These are phyloP conservation scores for Laspeyria flexula DNA, from an alignment of 2,888 invertebrate genomes.

Conservation along the genomic window DNA sequence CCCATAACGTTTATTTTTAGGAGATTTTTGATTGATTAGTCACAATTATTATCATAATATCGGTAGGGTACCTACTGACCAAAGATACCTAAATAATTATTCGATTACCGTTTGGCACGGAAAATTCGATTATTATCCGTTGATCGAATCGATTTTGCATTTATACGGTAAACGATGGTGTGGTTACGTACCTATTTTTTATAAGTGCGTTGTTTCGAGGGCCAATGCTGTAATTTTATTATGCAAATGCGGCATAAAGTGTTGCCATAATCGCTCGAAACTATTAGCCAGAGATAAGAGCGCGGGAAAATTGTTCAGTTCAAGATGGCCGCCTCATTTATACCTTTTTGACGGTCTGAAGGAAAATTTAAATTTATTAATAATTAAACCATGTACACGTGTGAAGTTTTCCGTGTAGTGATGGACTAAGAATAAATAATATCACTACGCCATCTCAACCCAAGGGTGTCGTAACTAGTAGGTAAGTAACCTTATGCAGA, in stretches of 20 bases:
- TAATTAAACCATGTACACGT: no score
- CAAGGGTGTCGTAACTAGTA: no score
- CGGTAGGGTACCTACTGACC: slow-evolving; percentile 23
- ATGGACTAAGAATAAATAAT: no score
- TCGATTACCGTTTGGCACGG: slow-evolving; percentile 50
- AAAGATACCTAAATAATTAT: slow-evolving; percentile 38
- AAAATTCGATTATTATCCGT: slow-evolving; percentile 65
- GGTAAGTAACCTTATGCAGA: no score
- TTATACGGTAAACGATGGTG: slow-evolving; percentile 60
- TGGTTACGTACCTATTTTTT: slow-evolving; percentile 62
- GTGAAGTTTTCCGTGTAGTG: no score
- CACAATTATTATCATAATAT: slow-evolving; percentile 21
- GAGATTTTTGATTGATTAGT: slow-evolving; percentile 18
- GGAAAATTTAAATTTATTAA: slow-evolving; percentile 3
- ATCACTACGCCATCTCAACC: no score
- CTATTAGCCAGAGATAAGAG: slow-evolving; percentile 58
- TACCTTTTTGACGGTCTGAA: background rate
- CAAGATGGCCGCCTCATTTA: slow-evolving; percentile 53
- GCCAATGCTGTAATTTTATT: slow-evolving; percentile 76
- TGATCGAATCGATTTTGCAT: slow-evolving; percentile 64
- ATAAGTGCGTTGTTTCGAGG: slow-evolving; percentile 57
- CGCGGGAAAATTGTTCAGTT: slow-evolving; percentile 60
- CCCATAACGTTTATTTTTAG: no score
- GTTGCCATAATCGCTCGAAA: slow-evolving; percentile 81
- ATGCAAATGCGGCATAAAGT: slow-evolving; percentile 84